A percentile compares a stretch with the other conserved stretches of the same genome.
phyloP scores from a whole-genome alignment of 2,797 vertebrate species.

The Sebastes diaconus region DNA sequence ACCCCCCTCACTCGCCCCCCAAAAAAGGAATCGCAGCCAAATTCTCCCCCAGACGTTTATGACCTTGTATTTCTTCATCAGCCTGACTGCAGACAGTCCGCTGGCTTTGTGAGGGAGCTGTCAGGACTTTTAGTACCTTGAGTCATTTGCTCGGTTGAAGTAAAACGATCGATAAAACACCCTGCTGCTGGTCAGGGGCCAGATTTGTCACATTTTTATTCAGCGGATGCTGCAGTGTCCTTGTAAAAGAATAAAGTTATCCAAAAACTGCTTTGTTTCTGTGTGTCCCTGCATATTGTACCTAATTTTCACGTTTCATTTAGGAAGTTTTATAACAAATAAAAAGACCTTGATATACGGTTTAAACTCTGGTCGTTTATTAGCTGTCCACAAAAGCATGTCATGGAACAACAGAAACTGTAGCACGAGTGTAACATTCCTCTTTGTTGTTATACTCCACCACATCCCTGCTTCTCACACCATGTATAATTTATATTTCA shows the following conservation, averaged over 20 bases:
- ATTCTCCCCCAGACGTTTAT: conserved; percentile 12
- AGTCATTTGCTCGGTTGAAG: conserved; percentile 16
- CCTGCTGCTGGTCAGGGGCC: conserved; percentile 7
- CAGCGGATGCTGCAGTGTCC: conserved; percentile 17
- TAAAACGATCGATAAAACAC: conserved; percentile 38
- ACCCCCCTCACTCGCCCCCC: neutral
- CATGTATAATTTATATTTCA: conserved; percentile 77
- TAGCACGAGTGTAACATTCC: conserved; percentile 80
- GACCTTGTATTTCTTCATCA: conserved; percentile 37
- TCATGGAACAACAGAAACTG: conserved; percentile 81
- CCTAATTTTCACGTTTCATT: neutral
- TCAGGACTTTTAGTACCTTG: conserved; percentile 28
- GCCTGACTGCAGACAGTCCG: conserved; percentile 7
- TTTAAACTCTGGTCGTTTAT: conserved; percentile 82
- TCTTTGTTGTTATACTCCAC: conserved; percentile 76
- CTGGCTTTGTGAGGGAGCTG: conserved; percentile 20
- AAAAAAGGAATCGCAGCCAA: neutral
- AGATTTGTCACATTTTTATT: conserved; percentile 21
- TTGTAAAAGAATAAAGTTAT: neutral
- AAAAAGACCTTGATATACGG: neutral
- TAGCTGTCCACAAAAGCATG: conserved; percentile 85
- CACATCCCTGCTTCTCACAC: conserved; percentile 80
- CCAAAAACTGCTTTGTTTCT: neutral
- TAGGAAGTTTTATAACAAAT: neutral
- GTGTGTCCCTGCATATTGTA: neutral